Percentiles rank a stretch among this genome's conserved stretches.
These are phyloP conservation scores for Platygyra sinensis DNA, from an alignment of 64 coral and sea anemone species.

Conservation along the genomic window DNA sequence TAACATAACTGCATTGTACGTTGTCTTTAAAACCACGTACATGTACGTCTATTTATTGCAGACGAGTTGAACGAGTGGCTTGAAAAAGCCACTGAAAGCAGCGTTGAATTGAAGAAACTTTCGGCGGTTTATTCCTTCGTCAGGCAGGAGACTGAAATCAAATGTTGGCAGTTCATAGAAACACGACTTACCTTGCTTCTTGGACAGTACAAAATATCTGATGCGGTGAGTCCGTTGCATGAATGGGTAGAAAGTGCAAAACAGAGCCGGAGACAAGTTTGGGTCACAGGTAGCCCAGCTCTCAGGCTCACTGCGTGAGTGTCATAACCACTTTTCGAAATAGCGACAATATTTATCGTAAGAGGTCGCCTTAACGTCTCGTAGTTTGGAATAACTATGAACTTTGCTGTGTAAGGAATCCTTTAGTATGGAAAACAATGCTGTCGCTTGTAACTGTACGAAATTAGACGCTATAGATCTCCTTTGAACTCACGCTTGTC, in stretches of 20 bases:
- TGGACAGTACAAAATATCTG: conserved; percentile 68
- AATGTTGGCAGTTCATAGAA: conserved; percentile 71
- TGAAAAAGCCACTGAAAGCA: conserved; percentile 10
- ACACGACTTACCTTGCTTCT: conserved; percentile 78
- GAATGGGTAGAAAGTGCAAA: background rate
- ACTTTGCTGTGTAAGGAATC: too few relatives aligned
- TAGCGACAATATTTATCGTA: too few relatives aligned
- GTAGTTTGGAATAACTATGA: too few relatives aligned
- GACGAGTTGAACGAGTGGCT: conserved; percentile 56
- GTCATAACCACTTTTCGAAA: too few relatives aligned
- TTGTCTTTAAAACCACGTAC: background rate
- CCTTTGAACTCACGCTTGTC: too few relatives aligned
- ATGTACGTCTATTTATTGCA: background rate
- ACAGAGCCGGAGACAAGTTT: too few relatives aligned
- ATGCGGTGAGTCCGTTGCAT: conserved; percentile 37
- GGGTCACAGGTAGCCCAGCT: too few relatives aligned
- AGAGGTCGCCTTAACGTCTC: too few relatives aligned
- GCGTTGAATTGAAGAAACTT: conserved; percentile 20
- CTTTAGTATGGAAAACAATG: too few relatives aligned
- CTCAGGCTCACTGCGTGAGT: too few relatives aligned
- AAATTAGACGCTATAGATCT: too few relatives aligned
- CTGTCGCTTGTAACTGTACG: too few relatives aligned
- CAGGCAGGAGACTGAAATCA: conserved; percentile 66
- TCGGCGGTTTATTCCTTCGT: background rate
- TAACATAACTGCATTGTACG: background rate